A percentile compares a stretch with the other conserved stretches of the same genome.
Evolutionary conservation across 2,888 invertebrate genomes (phyloP).

Genomic region (Malthinus seriepunctatus): DNA sequence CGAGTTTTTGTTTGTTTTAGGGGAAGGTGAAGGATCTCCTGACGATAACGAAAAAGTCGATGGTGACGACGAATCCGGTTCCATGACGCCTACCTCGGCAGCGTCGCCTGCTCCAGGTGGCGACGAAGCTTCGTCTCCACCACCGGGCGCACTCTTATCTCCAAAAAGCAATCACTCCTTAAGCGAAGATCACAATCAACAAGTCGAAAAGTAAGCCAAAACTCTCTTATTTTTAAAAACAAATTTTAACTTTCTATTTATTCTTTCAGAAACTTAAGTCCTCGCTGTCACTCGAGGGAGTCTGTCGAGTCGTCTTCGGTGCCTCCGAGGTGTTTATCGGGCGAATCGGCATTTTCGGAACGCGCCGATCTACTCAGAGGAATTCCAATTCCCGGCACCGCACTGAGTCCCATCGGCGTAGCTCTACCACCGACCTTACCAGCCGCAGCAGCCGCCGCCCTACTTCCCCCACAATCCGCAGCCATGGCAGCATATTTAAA

Average conservation of each 20-base stretch:
- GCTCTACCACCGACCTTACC: slow-evolving; percentile 69
- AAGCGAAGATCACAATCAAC: slow-evolving; percentile 45
- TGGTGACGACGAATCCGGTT: slow-evolving; percentile 54
- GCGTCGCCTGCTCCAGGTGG: slow-evolving; percentile 50
- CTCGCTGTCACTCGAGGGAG: slow-evolving; percentile 81
- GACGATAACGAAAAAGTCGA: slow-evolving; percentile 55
- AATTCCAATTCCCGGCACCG: slow-evolving; percentile 60
- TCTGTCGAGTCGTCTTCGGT: slow-evolving; percentile 67
- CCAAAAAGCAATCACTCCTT: slow-evolving; percentile 49
- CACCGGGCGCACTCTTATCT: slow-evolving; percentile 49
- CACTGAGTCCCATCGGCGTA: slow-evolving; percentile 70
- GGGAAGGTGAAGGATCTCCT: slow-evolving; percentile 61
- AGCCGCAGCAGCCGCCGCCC: slow-evolving; percentile 64
- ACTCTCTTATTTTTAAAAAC: not conserved
- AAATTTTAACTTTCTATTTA: slow-evolving; percentile 26
- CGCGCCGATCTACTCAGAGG: slow-evolving; percentile 56
- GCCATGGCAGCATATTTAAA: slow-evolving; percentile 82
- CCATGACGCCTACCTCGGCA: slow-evolving; percentile 54
- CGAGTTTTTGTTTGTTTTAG: slow-evolving; percentile 52
- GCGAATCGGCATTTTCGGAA: slow-evolving; percentile 75
- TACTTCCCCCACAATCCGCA: slow-evolving; percentile 78
- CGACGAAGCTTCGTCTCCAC: slow-evolving; percentile 50
- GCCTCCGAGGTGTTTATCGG: slow-evolving; percentile 74
- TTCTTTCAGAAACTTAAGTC: slow-evolving; percentile 76
- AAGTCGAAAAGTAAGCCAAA: slow-evolving; percentile 41